Evolutionary conservation across 2,113 vertebrate genomes (phyloP), one percentile per base, ranked within the genome.

Genomic region (Epinephelus moara): DNA sequence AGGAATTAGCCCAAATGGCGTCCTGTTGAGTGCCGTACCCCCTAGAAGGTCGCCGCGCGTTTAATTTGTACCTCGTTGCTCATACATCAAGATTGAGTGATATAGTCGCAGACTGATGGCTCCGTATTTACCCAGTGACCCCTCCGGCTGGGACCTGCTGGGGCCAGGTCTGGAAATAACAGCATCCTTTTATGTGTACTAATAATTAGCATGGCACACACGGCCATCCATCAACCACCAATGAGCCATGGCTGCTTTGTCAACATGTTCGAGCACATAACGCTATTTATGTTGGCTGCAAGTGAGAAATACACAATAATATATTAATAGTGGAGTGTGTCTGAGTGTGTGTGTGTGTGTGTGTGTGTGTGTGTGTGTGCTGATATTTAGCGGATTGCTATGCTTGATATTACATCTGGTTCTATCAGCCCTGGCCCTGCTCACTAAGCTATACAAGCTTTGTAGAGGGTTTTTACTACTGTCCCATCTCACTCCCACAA

Each of bases 41-140:
- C 90, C 85, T 85, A 89, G 91, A 95, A 95, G 93, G 92, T 92
- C 85, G 83, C 81, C 19, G 81, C 73, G 1, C 77, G 72, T 95
- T 95, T 95, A 94, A 95, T 96, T 96, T 95, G 95, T 95, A 93
- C 88, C 94, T 93, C 92, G 88, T 90, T 89, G 82, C 94, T 95
- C 95, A 93, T 96, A 95, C 94, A 95, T 96, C 94, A 96, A 95
- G 93, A 95, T 95, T 93, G 92, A 95, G 94, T 91, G 94, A 96
- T 96, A 95, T 89, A 82, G 92, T 93, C 71, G 73, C 86, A 94
- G 90, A 94, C 92, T 91, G 95, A 95, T 94, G 91, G 91, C 90
- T 90, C 78, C 81, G 75, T 90, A 91, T 94, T 95, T 95, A 95
- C 88, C 90, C 91, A 66, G 71, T 92, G 93, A 95, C 95, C 94